Evolutionary conservation across 2,797 vertebrate genomes (phyloP).

Genomic region (Leucoraja ocellata): DNA sequence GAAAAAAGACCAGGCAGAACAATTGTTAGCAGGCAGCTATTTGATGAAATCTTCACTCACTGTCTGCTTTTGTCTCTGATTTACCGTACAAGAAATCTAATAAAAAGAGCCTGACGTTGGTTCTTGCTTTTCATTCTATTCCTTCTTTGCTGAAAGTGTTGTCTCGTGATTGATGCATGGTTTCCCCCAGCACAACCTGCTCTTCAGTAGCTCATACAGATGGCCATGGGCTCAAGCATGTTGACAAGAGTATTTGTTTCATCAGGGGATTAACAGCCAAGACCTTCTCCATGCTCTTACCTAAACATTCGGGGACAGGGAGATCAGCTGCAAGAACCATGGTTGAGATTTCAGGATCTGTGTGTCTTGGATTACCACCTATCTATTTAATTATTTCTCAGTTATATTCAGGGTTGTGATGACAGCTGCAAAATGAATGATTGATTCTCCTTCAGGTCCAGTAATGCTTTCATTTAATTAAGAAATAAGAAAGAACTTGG

Average conservation of each 20-base stretch:
- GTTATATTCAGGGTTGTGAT: neutral
- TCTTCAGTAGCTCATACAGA: neutral
- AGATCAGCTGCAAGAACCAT: neutral
- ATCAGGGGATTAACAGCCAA: neutral
- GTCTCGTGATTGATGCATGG: neutral
- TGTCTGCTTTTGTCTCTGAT: neutral
- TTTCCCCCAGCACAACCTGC: neutral
- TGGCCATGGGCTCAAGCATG: neutral
- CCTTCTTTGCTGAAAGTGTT: neutral
- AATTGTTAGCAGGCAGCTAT: neutral
- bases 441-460: neutral
- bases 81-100: neutral
- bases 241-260: neutral
- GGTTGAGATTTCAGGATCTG: neutral
- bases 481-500: neutral
- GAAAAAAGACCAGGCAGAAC: neutral
- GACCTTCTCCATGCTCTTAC: neutral
- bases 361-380: neutral
- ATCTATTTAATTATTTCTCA: neutral
- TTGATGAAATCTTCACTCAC: neutral
- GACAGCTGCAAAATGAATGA: neutral
- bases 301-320: neutral
- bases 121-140: neutral
- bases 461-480: neutral
- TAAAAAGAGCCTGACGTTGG: neutral